Evolutionary conservation across 2,888 invertebrate genomes (phyloP), one percentile per base, ranked within the genome.

Genomic region (Diarsia mendica): DNA sequence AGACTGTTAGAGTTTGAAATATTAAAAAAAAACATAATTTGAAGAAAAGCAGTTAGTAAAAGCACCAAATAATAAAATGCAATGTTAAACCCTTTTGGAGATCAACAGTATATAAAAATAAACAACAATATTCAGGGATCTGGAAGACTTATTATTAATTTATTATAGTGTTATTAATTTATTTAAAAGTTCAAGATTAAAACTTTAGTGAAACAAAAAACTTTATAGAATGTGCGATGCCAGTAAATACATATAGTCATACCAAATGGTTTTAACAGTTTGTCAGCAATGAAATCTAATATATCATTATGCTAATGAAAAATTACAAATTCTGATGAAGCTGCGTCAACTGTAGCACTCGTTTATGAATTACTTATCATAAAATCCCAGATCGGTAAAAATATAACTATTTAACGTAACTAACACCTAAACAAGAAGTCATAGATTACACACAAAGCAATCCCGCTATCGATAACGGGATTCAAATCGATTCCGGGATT

Each of bases 331-430:
- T 53, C 10, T 48, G 60, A 53, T 23, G 18, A 81, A 84, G 81
- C 69, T 81, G 85, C 82, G 69, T 67, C 61, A 51, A 60, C 46
- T 46, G 48, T 33, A 28, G 66, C 48, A 67, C 33, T 66, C 28
- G 28, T 60, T 51, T 70, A 49, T 66, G 48, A 68, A 60, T 49
- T 20, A 69, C 66, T 72, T 83, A 78, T 23, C 51, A 69, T 51
- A 79, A 70, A 84, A 86, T 84, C 83, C 83, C 86, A 84, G 83
- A 84, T 84, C 83, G 80, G 83, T 68, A 86, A 60, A 67, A 75
- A 67, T 73, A 82, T 55, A 85, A 85, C 85, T 82, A 82, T 82
- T 76, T 76, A 82, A 85, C 68, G 51, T 83, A 85, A 85, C 67
- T 73, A 85, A 48, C 39, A 77, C 51, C 64, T 82, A 77, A 61